Evolutionary conservation across 2,113 vertebrate genomes (phyloP), one percentile per base, ranked within the genome.

Genomic region (Scomber colias): DNA sequence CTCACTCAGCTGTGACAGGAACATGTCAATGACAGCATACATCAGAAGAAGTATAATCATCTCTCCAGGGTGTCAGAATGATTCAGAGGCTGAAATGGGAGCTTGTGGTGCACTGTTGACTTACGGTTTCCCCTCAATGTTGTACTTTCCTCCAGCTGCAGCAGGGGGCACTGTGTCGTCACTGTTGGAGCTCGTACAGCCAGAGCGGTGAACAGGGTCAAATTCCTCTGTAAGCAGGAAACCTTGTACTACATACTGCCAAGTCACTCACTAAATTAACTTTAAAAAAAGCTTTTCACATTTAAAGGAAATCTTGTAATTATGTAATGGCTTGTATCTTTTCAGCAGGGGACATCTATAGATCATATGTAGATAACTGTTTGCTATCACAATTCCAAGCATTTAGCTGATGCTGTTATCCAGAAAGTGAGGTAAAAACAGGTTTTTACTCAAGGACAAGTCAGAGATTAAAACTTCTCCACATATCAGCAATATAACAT

Each of bases 131-230:
- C 8, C 4, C 30, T 64, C 45, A 15, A 19, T 27, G 0, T 12
- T 77, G 81, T 35, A 63, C 16, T 78, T 24, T 10, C 3, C 7
- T 12, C 9, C 3, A 11, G 7, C 3, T 60, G 17, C 95, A 93
- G 91, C 75, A 94, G 95, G 92, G 93, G 94, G 88, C 93, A 85
- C 93, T 96, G 93, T 94, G 84, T 92, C 65, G 83, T 71, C 79
- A 88, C 63, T 13, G 30, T 79, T 77, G 64, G 77, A 19, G 21
- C 51, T 5, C 1, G 6, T 19, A 1, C 1, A 12, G 64, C 14
- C n/a, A 30, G 46, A 31, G 21, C 1, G 6, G 40, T 3, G 17
- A 59, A 60, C 40, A 16, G 17, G 57, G 45, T 86, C 62, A 85
- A 15, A 84, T 44, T 88, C 84, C 30, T 56, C 59, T 50, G 14